Conservation (phyloP, 2,797 vertebrate genomes). For the Arctocebus calabarensis region DNA sequence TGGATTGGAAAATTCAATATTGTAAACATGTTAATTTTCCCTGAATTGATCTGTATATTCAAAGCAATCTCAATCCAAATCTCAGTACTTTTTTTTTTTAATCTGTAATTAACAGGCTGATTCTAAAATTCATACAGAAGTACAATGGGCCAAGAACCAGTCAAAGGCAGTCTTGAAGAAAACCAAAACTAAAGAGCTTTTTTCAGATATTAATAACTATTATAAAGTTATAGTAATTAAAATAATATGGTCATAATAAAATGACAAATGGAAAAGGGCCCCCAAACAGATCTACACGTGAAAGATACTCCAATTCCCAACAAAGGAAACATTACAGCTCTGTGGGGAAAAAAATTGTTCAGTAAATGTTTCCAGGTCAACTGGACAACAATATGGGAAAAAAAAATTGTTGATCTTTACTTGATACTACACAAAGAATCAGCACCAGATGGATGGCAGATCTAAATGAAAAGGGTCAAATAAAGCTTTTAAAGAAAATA, state of each 20-base stretch:
- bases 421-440: slow-evolving; percentile 20
- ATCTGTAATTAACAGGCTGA: neutral
- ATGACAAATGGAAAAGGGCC: neutral
- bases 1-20: slow-evolving; percentile 20
- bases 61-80: slow-evolving; percentile 38
- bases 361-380: slow-evolving; percentile 42
- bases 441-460: slow-evolving; percentile 22
- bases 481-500: slow-evolving; percentile 53
- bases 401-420: neutral
- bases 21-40: slow-evolving; percentile 1
- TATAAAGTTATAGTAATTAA: neutral
- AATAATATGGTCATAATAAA: neutral
- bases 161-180: slow-evolving; percentile 25
- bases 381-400: neutral
- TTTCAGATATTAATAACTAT: slow-evolving; percentile 9
- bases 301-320: neutral
- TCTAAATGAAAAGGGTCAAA: slow-evolving; percentile 42
- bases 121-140: slow-evolving; percentile 41
- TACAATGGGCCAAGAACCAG: neutral
- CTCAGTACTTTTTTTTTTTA: neutral
- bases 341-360: slow-evolving; percentile 27
- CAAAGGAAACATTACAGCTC: slow-evolving; percentile 17
- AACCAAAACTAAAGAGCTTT: slow-evolving; percentile 6
- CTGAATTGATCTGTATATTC: neutral
- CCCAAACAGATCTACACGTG: slow-evolving; percentile 24